Percentiles rank a stretch among this genome's conserved stretches.
Conservation (phyloP, 2,888 invertebrate species). For the Gymnocheta viridis region DNA sequence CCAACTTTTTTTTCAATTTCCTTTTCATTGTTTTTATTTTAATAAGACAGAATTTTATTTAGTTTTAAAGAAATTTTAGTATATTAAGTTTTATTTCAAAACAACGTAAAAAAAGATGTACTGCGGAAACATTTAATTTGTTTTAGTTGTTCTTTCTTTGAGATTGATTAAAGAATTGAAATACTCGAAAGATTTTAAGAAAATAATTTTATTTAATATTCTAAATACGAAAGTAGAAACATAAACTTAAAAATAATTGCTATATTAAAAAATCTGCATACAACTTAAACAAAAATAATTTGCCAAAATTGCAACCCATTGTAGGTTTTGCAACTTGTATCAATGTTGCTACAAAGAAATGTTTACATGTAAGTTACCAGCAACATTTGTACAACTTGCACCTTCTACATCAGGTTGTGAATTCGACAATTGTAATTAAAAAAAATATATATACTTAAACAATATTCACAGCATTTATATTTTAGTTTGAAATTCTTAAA, state of each 20-base stretch:
- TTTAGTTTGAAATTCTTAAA: slow-evolving; percentile 56
- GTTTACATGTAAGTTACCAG: too few relatives aligned
- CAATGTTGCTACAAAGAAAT: too few relatives aligned
- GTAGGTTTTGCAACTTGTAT: too few relatives aligned
- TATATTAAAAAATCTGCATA: not conserved
- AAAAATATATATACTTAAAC: slow-evolving; percentile 51
- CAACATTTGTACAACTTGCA: too few relatives aligned
- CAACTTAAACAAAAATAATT: not conserved
- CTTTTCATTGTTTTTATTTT: not conserved
- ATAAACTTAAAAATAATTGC: slow-evolving; percentile 6
- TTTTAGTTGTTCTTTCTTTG: slow-evolving; percentile 18
- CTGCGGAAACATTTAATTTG: slow-evolving; percentile 62
- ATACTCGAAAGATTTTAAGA: slow-evolving; percentile 34
- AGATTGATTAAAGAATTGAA: slow-evolving; percentile 26
- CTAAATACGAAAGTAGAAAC: slow-evolving; percentile 25
- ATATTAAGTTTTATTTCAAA: slow-evolving; percentile 59
- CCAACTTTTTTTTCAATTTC: not conserved
- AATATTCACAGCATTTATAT: slow-evolving; percentile 67
- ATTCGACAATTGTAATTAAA: slow-evolving; percentile 32
- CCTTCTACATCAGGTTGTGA: too few relatives aligned
- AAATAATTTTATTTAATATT: not conserved
- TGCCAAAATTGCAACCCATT: not conserved
- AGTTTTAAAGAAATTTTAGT: slow-evolving; percentile 62
- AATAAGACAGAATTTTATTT: slow-evolving; percentile 12
- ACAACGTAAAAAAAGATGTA: slow-evolving; percentile 54